These are phyloP conservation scores for Acyrthosiphon pisum DNA, from an alignment of 1,140 invertebrate genomes.

Conservation along the genomic window DNA sequence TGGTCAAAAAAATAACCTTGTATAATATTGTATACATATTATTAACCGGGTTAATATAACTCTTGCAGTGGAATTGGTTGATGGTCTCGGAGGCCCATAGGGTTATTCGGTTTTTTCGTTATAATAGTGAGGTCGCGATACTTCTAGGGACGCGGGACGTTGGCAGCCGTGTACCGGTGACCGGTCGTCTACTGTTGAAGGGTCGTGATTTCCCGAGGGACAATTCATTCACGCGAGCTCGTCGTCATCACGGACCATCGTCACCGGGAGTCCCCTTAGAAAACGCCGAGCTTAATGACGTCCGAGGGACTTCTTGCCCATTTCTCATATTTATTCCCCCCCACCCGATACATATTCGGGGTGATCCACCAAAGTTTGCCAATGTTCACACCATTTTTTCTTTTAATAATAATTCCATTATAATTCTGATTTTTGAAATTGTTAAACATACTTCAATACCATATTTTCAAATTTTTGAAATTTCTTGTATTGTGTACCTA, in stretches of 20 bases:
- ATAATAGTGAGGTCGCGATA: neutral
- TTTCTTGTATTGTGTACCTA: neutral
- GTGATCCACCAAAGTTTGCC: too few relatives aligned
- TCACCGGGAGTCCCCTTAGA: neutral
- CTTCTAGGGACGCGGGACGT: neutral
- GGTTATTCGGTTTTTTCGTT: neutral
- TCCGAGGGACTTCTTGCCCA: neutral
- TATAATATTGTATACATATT: neutral
- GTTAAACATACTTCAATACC: neutral
- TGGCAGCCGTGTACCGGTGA: neutral
- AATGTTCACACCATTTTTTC: neutral
- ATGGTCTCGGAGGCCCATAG: neutral
- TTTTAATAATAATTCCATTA: too few relatives aligned
- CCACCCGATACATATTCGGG: neutral
- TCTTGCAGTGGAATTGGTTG: neutral
- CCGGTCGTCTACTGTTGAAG: constrained; percentile 6
- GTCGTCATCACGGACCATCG: neutral
- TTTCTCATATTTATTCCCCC: too few relatives aligned
- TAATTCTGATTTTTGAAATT: neutral
- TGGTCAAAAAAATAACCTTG: neutral
- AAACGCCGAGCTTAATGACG: constrained; percentile 28
- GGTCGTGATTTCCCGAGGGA: constrained; percentile 53
- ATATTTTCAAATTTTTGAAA: neutral
- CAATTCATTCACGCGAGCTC: constrained; percentile 39
- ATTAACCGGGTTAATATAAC: neutral